phyloP scores from a whole-genome alignment of 2,113 vertebrate species.

The Salvelinus fontinalis region DNA sequence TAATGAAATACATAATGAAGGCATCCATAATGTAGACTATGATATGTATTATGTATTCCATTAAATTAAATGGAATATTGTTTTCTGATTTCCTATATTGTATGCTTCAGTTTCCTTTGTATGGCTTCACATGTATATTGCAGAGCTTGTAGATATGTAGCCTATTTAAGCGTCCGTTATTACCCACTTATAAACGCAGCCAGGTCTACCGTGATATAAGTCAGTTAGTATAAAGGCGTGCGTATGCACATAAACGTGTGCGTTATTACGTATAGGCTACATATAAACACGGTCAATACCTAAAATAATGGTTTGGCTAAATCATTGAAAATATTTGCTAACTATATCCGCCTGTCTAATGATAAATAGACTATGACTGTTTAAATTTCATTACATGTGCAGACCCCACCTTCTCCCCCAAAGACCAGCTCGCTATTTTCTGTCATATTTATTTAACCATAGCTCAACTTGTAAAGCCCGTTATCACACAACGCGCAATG shows the following conservation, averaged over 20 bases:
- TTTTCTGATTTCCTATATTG: too few species aligned
- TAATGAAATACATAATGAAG: too few species aligned
- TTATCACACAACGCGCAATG: not conserved
- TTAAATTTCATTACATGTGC: not conserved
- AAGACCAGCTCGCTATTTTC: not conserved
- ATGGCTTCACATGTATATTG: too few species aligned
- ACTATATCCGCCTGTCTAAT: too few species aligned
- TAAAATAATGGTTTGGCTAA: not conserved
- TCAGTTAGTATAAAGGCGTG: not conserved
- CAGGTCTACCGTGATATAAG: not conserved
- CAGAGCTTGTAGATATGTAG: too few species aligned
- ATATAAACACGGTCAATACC: not conserved
- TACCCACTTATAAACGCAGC: too few species aligned
- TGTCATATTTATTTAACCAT: not conserved
- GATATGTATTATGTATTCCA: too few species aligned
- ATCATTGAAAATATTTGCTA: not conserved
- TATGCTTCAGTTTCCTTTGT: too few species aligned
- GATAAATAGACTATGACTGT: not conserved
- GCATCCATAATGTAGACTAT: too few species aligned
- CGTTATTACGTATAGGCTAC: not conserved
- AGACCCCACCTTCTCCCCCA: not conserved
- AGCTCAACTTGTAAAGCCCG: not conserved
- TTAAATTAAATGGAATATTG: too few species aligned
- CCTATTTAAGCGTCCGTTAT: too few species aligned
- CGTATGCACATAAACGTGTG: not conserved